These are phyloP conservation scores for Chroicocephalus ridibundus DNA, from an alignment of 2,113 vertebrate genomes.

Conservation along the genomic window DNA sequence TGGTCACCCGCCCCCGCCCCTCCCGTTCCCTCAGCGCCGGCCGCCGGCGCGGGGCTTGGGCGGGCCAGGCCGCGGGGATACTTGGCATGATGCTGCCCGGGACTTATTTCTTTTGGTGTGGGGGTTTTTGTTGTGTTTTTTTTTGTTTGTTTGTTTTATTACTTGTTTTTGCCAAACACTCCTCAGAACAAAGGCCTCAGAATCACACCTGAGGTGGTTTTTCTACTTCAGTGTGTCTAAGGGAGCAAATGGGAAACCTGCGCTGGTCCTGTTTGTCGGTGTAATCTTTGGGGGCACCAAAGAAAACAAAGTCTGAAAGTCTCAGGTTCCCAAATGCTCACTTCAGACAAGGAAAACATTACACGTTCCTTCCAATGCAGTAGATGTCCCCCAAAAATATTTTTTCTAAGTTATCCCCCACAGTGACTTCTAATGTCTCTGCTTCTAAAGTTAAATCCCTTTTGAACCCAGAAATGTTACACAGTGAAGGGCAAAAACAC, in stretches of 20 bases:
- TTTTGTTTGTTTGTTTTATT: neutral
- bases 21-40: too few relatives aligned
- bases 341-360: neutral
- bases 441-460: neutral
- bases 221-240: neutral
- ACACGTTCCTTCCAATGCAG: neutral
- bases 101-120: rapidly evolving
- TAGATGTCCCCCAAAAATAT: too few relatives aligned
- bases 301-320: rapidly evolving
- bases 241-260: rapidly evolving
- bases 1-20: too few relatives aligned
- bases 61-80: rapidly evolving
- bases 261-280: too few relatives aligned
- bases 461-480: neutral
- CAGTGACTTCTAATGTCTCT: neutral
- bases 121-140: neutral
- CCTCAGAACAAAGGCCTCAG: too few relatives aligned
- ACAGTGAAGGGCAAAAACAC: neutral
- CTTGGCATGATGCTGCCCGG: rapidly evolving
- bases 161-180: too few relatives aligned
- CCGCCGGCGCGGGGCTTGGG: too few relatives aligned
- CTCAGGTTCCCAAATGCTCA: too few relatives aligned
- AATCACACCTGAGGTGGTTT: rapidly evolving
- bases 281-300: rapidly evolving
- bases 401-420: too few relatives aligned